Evolutionary conservation across 2,797 vertebrate genomes (phyloP).

Genomic region (Phoxinus dragarum): DNA sequence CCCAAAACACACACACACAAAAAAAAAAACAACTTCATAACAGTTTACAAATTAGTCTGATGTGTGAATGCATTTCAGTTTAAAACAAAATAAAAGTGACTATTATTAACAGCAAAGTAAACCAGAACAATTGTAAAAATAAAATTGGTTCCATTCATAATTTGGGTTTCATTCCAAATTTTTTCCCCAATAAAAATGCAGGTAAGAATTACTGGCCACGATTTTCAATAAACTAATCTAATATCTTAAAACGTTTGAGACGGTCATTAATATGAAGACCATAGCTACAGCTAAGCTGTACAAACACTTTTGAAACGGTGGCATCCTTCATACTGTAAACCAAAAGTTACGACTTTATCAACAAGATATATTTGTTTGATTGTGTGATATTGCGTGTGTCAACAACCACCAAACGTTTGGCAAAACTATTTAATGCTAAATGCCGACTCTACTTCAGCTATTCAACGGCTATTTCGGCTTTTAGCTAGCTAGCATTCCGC

Average conservation of each 20-base stretch:
- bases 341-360: conserved; percentile 15
- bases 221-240: background rate
- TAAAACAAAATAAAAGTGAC: background rate
- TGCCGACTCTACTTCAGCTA: conserved; percentile 6
- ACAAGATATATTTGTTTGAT: conserved; percentile 3
- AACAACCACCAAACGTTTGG: conserved; percentile 46
- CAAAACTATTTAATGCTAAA: conserved; percentile 39
- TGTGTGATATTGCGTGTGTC: background rate
- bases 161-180: conserved; percentile 40
- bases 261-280: background rate
- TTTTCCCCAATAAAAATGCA: background rate
- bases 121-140: background rate
- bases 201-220: conserved; percentile 21
- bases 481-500: conserved; percentile 33
- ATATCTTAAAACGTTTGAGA: background rate
- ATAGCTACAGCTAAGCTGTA: conserved; percentile 1
- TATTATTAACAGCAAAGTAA: conserved; percentile 12
- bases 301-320: conserved; percentile 10
- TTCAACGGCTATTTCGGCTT: conserved; percentile 17
- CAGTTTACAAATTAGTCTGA: background rate
- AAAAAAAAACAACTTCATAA: background rate
- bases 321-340: conserved; percentile 54
- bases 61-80: background rate
- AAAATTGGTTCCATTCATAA: background rate
- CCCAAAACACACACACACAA: too few relatives aligned